A percentile compares a stretch with the other conserved stretches of the same genome.
phyloP scores from a whole-genome alignment of 2,888 invertebrate species.

The Epirrita christyi region DNA sequence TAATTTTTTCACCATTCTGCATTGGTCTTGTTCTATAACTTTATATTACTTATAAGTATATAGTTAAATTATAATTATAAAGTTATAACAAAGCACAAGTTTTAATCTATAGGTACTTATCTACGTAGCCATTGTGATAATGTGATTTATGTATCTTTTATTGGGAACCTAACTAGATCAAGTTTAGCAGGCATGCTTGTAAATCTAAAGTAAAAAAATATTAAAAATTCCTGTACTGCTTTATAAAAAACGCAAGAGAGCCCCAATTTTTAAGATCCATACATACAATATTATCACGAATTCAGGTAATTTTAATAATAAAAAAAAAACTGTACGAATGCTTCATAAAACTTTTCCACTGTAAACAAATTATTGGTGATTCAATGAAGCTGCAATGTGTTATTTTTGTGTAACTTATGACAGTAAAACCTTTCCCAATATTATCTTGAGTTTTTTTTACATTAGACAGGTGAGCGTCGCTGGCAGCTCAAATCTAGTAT shows the following conservation, averaged over 20 bases:
- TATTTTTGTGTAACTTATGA: constrained; percentile 68
- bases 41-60: neutral
- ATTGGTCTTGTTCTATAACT: neutral
- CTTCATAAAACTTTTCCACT: constrained; percentile 14
- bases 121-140: constrained; percentile 11
- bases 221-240: neutral
- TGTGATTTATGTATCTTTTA: constrained; percentile 5
- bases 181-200: neutral
- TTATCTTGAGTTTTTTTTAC: constrained; percentile 23
- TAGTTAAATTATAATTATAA: constrained; percentile 7
- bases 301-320: neutral
- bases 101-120: constrained; percentile 28
- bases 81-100: constrained; percentile 40
- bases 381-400: constrained; percentile 42
- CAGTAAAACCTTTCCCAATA: constrained; percentile 76
- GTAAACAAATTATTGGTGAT: constrained; percentile 52
- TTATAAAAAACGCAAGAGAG: neutral
- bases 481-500: too few relatives aligned
- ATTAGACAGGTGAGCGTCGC: too few relatives aligned
- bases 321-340: neutral
- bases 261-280: neutral
- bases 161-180: neutral
- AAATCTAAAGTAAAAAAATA: neutral
- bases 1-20: constrained; percentile 2
- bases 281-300: neutral